Evolutionary conservation across 2,888 invertebrate species (phyloP).

Genomic region (Sinelater perroti): DNA sequence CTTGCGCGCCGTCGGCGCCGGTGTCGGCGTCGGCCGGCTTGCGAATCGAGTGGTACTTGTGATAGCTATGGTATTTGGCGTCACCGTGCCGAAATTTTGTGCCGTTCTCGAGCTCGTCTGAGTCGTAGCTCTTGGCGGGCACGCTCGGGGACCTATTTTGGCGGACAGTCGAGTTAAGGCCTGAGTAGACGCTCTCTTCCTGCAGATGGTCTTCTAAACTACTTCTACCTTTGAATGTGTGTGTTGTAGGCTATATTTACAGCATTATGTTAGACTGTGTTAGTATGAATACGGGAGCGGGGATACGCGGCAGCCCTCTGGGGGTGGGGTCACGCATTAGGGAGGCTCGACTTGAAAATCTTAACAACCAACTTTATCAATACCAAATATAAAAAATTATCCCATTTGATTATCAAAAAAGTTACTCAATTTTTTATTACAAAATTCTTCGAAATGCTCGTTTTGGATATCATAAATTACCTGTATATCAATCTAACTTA

Average conservation of each 20-base stretch:
- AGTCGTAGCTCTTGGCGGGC: slow-evolving; percentile 53
- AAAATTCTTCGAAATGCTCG: background rate
- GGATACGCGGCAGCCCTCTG: slow-evolving; percentile 12
- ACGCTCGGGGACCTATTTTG: slow-evolving; percentile 48
- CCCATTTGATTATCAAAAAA: too few species aligned
- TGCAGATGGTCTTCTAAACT: slow-evolving; percentile 55
- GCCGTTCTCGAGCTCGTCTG: slow-evolving; percentile 51
- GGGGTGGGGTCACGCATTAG: background rate
- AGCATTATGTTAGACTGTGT: slow-evolving; percentile 60
- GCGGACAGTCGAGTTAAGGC: slow-evolving; percentile 49
- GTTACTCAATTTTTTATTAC: too few species aligned
- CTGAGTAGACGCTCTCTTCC: slow-evolving; percentile 53
- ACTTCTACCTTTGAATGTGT: slow-evolving; percentile 61
- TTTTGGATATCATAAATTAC: background rate
- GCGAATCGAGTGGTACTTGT: slow-evolving; percentile 50
- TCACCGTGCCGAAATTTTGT: slow-evolving; percentile 43
- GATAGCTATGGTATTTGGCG: slow-evolving; percentile 56
- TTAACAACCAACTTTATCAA: too few species aligned
- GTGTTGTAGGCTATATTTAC: slow-evolving; percentile 60
- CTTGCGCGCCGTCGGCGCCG: slow-evolving; percentile 47
- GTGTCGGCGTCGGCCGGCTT: slow-evolving; percentile 44
- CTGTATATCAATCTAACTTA: too few species aligned
- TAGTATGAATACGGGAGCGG: slow-evolving; percentile 49
- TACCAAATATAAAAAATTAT: too few species aligned
- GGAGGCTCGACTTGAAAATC: too few species aligned